These are phyloP conservation scores for Sprattus sprattus DNA, from an alignment of 2,113 vertebrate species.

Conservation along the genomic window DNA sequence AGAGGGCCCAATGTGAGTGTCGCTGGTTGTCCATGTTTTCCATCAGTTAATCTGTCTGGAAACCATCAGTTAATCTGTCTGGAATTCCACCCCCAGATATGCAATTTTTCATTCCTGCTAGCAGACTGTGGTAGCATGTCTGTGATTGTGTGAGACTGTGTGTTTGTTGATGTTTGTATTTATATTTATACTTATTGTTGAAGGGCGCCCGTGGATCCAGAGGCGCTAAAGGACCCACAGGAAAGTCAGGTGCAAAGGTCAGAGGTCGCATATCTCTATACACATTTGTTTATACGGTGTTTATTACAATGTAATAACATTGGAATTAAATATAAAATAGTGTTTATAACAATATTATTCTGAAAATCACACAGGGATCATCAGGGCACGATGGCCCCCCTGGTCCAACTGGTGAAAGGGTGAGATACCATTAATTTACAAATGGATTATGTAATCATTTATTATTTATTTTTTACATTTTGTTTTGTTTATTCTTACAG, in stretches of 20 bases:
- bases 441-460: background rate
- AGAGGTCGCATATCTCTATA: slow-evolving; percentile 16
- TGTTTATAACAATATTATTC: background rate
- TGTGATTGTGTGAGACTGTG: background rate
- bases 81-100: background rate
- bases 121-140: background rate
- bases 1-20: slow-evolving; percentile 91
- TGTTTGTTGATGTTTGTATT: slow-evolving; percentile 21
- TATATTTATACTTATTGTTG: slow-evolving; percentile 19
- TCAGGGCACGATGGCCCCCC: slow-evolving; percentile 89
- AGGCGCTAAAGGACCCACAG: slow-evolving; percentile 88
- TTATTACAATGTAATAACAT: background rate
- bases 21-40: background rate
- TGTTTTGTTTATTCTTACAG: no score
- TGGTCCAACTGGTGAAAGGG: slow-evolving; percentile 90
- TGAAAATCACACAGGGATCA: slow-evolving; percentile 73
- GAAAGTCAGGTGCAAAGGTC: slow-evolving; percentile 96
- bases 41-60: background rate
- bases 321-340: background rate
- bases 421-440: slow-evolving; percentile 57
- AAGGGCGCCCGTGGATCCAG: slow-evolving; percentile 89
- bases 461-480: background rate
- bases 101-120: background rate
- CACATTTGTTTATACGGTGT: background rate
- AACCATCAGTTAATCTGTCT: background rate